These are phyloP conservation scores for Haliclona indistincta DNA, from an alignment of 37 sponge, comb jelly and placozoan genomes.

Conservation along the genomic window DNA sequence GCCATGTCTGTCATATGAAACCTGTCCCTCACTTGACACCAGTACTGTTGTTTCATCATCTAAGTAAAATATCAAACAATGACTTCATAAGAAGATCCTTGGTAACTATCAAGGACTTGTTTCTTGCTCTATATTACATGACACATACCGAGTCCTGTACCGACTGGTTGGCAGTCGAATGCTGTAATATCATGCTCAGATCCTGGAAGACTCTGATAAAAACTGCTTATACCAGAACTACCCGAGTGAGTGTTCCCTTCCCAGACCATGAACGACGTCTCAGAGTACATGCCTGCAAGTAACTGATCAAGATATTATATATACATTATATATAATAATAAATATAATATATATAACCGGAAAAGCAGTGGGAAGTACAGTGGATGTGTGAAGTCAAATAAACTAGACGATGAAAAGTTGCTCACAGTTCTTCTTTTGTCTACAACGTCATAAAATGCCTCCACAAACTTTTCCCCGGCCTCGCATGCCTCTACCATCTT, in stretches of 20 bases:
- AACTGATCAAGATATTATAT: slow-evolving; percentile 31
- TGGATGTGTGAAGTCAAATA: too few species aligned
- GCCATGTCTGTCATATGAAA: slow-evolving; percentile 49
- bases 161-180: slow-evolving; percentile 75
- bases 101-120: not conserved
- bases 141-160: not conserved
- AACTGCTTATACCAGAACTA: slow-evolving; percentile 27
- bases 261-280: slow-evolving; percentile 68
- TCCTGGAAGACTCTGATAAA: slow-evolving; percentile 70
- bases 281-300: slow-evolving; percentile 66
- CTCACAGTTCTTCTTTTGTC: slow-evolving; percentile 80
- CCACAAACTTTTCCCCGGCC: slow-evolving; percentile 70
- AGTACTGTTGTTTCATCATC: slow-evolving; percentile 39
- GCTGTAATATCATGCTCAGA: slow-evolving; percentile 43
- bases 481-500: slow-evolving; percentile 48
- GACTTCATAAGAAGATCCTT: too few species aligned
- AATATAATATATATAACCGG: too few species aligned
- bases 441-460: slow-evolving; percentile 64
- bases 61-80: too few species aligned
- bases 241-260: slow-evolving; percentile 65
- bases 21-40: slow-evolving; percentile 59
- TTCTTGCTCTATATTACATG: not conserved
- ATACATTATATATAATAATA: not conserved
- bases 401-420: not conserved
- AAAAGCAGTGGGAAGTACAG: too few species aligned